phyloP scores from a whole-genome alignment of 2,113 vertebrate species.

The Lanius ludovicianus region DNA sequence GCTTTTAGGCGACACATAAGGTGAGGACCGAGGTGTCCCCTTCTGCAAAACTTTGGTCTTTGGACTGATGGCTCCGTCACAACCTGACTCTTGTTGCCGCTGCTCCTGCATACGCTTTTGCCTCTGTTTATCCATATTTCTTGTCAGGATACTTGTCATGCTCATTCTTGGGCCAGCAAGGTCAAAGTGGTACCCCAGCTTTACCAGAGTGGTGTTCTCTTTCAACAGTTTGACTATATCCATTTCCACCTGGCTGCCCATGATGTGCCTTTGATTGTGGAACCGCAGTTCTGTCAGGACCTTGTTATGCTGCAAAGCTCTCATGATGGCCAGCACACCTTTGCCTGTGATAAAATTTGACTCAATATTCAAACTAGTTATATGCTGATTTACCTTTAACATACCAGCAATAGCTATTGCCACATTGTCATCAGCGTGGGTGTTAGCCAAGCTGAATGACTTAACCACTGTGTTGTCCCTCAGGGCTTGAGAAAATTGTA shows the following conservation, averaged over 20 bases:
- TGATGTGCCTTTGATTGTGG: slow-evolving; percentile 97
- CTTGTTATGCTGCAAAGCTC: slow-evolving; percentile 84
- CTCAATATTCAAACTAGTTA: slow-evolving; percentile 90
- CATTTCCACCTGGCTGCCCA: slow-evolving; percentile 97
- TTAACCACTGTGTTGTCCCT: slow-evolving; percentile 85
- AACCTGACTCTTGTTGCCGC: slow-evolving; percentile 72
- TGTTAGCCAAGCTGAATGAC: slow-evolving; percentile 91
- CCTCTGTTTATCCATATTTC: slow-evolving; percentile 94
- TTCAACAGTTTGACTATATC: slow-evolving; percentile 92
- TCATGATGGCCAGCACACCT: slow-evolving; percentile 89
- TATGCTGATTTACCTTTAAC: slow-evolving; percentile 85
- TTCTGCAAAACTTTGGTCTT: slow-evolving; percentile 84
- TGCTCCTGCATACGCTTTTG: slow-evolving; percentile 92
- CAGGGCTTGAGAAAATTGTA: slow-evolving; percentile 88
- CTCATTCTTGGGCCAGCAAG: slow-evolving; percentile 94
- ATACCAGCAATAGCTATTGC: slow-evolving; percentile 88
- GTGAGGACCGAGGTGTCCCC: slow-evolving; percentile 84
- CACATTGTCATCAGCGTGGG: slow-evolving; percentile 85
- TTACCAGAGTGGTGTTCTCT: slow-evolving; percentile 89
- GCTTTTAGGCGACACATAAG: slow-evolving; percentile 81
- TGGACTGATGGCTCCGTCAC: slow-evolving; percentile 68
- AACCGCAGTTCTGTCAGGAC: slow-evolving; percentile 92
- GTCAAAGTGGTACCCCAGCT: slow-evolving; percentile 95
- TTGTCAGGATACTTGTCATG: slow-evolving; percentile 93
- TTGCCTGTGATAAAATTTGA: slow-evolving; percentile 95